phyloP scores from a whole-genome alignment of 2,888 invertebrate species.

The Smittia sp. region DNA sequence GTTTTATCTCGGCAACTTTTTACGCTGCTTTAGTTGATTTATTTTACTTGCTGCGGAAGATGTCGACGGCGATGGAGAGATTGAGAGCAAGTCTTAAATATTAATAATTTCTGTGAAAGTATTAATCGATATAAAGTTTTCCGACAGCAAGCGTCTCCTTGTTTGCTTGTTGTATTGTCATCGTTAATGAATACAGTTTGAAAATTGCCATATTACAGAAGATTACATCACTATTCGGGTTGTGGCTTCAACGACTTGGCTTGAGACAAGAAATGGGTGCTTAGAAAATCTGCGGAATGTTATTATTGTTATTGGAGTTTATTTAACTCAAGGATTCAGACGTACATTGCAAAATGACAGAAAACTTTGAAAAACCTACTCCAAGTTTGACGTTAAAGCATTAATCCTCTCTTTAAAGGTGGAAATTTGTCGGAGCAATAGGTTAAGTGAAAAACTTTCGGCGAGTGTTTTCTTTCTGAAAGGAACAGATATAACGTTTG shows the following conservation, averaged over 20 bases:
- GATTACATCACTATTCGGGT: too few relatives aligned
- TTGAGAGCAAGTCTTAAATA: not conserved
- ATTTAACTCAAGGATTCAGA: too few relatives aligned
- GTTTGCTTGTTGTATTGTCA: not conserved
- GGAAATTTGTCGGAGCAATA: not conserved
- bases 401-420: not conserved
- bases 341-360: too few relatives aligned
- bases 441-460: not conserved
- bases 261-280: too few relatives aligned
- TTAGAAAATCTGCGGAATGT: too few relatives aligned
- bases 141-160: too few relatives aligned
- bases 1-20: conserved; percentile 8
- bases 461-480: not conserved
- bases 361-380: not conserved
- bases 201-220: too few relatives aligned
- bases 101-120: not conserved
- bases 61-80: not conserved
- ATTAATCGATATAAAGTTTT: too few relatives aligned
- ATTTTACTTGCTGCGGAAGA: not conserved
- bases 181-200: not conserved
- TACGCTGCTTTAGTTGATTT: not conserved
- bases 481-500: conserved; percentile 24
- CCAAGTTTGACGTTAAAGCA: not conserved
- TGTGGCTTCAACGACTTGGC: too few relatives aligned
- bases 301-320: too few relatives aligned